These are phyloP conservation scores for Cataglyphis livida DNA, from an alignment of 2,888 invertebrate species.

Conservation along the genomic window DNA sequence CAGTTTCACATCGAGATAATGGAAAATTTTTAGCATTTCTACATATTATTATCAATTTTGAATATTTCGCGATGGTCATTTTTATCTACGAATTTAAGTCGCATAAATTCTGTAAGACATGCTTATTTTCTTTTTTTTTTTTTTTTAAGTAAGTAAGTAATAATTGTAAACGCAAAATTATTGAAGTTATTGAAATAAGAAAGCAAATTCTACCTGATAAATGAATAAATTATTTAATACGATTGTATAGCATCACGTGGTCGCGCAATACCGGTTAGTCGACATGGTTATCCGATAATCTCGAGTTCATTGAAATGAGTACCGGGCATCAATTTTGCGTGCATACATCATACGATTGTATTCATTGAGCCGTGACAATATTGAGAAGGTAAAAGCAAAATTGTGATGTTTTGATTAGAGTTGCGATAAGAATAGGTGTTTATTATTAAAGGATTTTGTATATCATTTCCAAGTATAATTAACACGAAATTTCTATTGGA, in stretches of 20 bases:
- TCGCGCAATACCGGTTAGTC: slow-evolving; percentile 58
- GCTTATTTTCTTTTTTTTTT: background rate
- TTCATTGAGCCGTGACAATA: slow-evolving; percentile 54
- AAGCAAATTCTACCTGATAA: slow-evolving; percentile 6
- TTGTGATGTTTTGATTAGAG: slow-evolving; percentile 6
- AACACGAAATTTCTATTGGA: background rate
- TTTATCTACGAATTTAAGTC: background rate
- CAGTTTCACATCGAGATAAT: slow-evolving; percentile 31
- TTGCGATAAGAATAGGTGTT: background rate
- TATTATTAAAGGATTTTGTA: background rate
- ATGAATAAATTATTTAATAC: slow-evolving; percentile 44
- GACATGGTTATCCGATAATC: slow-evolving; percentile 67
- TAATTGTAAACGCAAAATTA: slow-evolving; percentile 7
- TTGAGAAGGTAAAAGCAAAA: slow-evolving; percentile 37
- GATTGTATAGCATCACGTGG: slow-evolving; percentile 10
- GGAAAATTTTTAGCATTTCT: background rate
- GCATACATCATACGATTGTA: slow-evolving; percentile 47
- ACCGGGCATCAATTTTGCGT: slow-evolving; percentile 59
- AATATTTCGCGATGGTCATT: background rate
- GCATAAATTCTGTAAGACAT: background rate
- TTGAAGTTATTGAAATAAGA: slow-evolving; percentile 21
- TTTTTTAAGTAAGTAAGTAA: background rate
- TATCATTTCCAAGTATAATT: slow-evolving; percentile 11
- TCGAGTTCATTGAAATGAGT: slow-evolving; percentile 35
- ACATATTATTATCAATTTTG: background rate